phyloP scores from a whole-genome alignment of 2,797 vertebrate genomes.

The Helostoma temminkii region DNA sequence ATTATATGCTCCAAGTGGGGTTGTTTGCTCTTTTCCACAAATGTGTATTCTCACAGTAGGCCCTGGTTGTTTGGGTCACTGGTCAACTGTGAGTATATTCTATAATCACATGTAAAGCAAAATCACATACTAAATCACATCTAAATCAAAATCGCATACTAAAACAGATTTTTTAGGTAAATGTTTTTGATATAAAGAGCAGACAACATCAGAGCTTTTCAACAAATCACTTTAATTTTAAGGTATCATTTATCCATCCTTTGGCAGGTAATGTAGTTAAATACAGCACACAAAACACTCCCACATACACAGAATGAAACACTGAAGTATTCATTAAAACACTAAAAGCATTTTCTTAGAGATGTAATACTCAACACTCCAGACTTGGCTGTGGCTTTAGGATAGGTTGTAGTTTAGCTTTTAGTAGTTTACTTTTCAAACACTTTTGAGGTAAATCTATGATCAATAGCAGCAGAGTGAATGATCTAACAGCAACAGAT shows the following conservation, averaged over 20 bases:
- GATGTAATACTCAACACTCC: slow-evolving; percentile 2
- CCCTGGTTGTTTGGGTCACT: neutral
- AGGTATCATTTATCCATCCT: slow-evolving; percentile 1
- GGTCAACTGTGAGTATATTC: neutral
- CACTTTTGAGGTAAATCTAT: slow-evolving; percentile 36
- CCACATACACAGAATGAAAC: neutral
- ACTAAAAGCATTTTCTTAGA: neutral
- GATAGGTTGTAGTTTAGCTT: slow-evolving; percentile 20
- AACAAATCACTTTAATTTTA: neutral
- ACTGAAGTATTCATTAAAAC: neutral
- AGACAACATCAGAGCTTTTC: neutral
- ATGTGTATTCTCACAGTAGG: neutral
- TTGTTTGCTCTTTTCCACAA: neutral
- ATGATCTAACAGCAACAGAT: slow-evolving; percentile 68
- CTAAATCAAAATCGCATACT: neutral
- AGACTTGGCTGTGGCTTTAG: slow-evolving; percentile 40
- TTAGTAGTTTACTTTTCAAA: slow-evolving; percentile 14
- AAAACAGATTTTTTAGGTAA: neutral
- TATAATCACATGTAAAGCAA: too few relatives aligned
- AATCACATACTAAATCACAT: too few relatives aligned
- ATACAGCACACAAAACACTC: neutral
- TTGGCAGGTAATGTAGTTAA: slow-evolving; percentile 8
- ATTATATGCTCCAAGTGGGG: neutral
- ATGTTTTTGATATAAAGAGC: neutral
- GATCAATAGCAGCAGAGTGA: slow-evolving; percentile 55